Percentiles rank a stretch among this genome's conserved stretches.
These are phyloP conservation scores for Trichopria drosophilae DNA, from an alignment of 2,888 invertebrate species.

Conservation along the genomic window DNA sequence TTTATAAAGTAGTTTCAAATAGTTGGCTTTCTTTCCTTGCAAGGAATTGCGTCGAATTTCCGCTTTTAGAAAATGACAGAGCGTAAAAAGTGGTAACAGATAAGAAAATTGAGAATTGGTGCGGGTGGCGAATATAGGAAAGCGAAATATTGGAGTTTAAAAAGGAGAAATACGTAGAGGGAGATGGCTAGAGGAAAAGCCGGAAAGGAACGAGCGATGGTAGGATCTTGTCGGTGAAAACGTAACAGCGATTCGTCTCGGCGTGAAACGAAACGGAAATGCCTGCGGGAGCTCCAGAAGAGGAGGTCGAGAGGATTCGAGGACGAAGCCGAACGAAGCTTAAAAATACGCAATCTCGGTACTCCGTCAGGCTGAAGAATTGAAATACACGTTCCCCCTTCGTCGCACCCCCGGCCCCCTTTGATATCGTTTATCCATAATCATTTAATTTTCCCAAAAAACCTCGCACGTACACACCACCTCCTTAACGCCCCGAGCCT, in stretches of 20 bases:
- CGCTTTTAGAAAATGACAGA: no score
- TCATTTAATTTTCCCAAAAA: constrained; percentile 57
- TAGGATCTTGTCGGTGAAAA: constrained; percentile 12
- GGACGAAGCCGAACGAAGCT: constrained; percentile 46
- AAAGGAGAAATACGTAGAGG: constrained; percentile 10
- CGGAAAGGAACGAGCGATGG: constrained; percentile 11
- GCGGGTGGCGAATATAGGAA: no score
- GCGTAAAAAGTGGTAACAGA: no score
- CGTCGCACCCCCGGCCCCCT: constrained; percentile 43
- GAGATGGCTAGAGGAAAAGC: constrained; percentile 6
- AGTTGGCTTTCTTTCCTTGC: no score
- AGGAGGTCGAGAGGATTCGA: constrained; percentile 30
- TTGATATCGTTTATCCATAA: constrained; percentile 60
- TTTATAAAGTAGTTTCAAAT: no score
- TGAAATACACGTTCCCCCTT: constrained; percentile 54
- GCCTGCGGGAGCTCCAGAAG: constrained; percentile 38
- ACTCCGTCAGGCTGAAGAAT: constrained; percentile 59
- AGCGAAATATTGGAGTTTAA: constrained; percentile 16
- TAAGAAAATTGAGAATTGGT: no score
- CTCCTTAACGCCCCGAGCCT: constrained; percentile 36
- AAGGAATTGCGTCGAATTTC: no score
- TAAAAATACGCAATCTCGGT: constrained; percentile 60
- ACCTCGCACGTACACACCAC: constrained; percentile 31
- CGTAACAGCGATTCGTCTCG: constrained; percentile 43
- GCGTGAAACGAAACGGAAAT: constrained; percentile 57